A percentile compares a stretch with the other conserved stretches of the same genome.
Conservation (phyloP, 2,888 invertebrate genomes). For the Pyralis farinalis region DNA sequence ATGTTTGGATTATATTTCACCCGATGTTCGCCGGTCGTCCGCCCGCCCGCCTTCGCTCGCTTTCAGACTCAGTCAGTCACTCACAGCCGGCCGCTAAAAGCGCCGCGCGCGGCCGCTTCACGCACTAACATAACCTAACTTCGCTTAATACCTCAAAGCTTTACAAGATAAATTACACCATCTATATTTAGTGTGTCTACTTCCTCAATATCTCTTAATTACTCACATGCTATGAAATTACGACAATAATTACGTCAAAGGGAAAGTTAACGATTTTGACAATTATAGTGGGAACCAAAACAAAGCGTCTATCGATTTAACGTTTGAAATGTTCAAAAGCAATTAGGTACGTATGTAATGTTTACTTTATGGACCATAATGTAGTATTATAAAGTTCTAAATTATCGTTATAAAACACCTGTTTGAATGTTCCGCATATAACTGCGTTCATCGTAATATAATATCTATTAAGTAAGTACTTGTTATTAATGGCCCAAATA, state of each 20-base stretch:
- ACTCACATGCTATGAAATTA: no score
- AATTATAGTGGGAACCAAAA: conserved; percentile 42
- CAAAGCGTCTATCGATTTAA: conserved; percentile 67
- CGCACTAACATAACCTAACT: conserved; percentile 61
- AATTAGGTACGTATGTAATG: conserved; percentile 24
- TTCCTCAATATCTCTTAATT: no score
- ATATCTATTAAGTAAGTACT: no score
- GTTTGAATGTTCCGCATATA: neutral
- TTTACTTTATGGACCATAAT: neutral
- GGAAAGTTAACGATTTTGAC: no score
- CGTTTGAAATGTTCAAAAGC: conserved; percentile 42
- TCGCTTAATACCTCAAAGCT: conserved; percentile 28
- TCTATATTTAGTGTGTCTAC: no score
- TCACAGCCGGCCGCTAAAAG: conserved; percentile 54
- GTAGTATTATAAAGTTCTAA: no score
- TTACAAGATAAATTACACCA: no score
- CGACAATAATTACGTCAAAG: no score
- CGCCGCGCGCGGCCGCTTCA: conserved; percentile 55
- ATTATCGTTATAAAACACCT: neutral
- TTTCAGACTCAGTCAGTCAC: no score
- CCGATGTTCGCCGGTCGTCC: conserved; percentile 47
- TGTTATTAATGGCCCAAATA: no score
- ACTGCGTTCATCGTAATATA: no score
- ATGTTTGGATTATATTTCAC: conserved; percentile 12
- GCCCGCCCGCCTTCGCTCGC: conserved; percentile 27